phyloP scores from a whole-genome alignment of 2,113 vertebrate species.

The Sebastes schlegelii region DNA sequence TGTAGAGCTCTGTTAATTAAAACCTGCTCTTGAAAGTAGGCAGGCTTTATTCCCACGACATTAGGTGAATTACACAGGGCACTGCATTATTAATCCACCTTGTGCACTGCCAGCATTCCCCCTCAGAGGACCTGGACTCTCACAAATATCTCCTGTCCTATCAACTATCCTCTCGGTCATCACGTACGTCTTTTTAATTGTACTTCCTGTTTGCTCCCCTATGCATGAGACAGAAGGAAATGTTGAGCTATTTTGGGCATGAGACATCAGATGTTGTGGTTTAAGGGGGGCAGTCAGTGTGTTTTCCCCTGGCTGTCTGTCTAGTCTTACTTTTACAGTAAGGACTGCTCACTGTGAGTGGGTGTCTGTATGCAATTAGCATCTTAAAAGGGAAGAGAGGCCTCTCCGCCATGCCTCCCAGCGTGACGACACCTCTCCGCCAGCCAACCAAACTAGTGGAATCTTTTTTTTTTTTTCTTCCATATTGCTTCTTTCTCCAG shows the following conservation, averaged over 20 bases:
- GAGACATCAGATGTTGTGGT: slow-evolving; percentile 77
- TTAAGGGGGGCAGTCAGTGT: slow-evolving; percentile 48
- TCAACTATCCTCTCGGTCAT: background rate
- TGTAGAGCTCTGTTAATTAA: slow-evolving; percentile 76
- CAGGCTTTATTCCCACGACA: slow-evolving; percentile 66
- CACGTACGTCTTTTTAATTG: background rate
- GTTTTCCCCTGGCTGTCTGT: slow-evolving; percentile 68
- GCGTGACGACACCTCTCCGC: slow-evolving; percentile 64
- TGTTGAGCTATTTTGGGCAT: slow-evolving; percentile 67
- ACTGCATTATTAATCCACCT: slow-evolving; percentile 57
- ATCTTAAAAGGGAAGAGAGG: slow-evolving; percentile 65
- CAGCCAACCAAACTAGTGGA: slow-evolving; percentile 37
- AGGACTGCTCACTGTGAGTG: slow-evolving; percentile 71
- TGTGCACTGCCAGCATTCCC: slow-evolving; percentile 44
- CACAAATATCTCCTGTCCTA: background rate
- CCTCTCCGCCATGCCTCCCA: slow-evolving; percentile 49
- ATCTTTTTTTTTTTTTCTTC: slow-evolving; percentile 15
- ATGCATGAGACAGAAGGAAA: slow-evolving; percentile 51
- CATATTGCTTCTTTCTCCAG: slow-evolving; percentile 59
- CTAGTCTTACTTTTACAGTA: slow-evolving; percentile 67
- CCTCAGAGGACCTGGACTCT: slow-evolving; percentile 1
- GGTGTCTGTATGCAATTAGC: slow-evolving; percentile 72
- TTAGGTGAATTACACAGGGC: slow-evolving; percentile 52
- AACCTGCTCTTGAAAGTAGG: slow-evolving; percentile 65
- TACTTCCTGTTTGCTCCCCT: slow-evolving; percentile 43